Percentiles rank a stretch among this genome's conserved stretches.
These are phyloP conservation scores for Pangasius sanitwongsei DNA, from an alignment of 2,797 vertebrate species.

Conservation along the genomic window DNA sequence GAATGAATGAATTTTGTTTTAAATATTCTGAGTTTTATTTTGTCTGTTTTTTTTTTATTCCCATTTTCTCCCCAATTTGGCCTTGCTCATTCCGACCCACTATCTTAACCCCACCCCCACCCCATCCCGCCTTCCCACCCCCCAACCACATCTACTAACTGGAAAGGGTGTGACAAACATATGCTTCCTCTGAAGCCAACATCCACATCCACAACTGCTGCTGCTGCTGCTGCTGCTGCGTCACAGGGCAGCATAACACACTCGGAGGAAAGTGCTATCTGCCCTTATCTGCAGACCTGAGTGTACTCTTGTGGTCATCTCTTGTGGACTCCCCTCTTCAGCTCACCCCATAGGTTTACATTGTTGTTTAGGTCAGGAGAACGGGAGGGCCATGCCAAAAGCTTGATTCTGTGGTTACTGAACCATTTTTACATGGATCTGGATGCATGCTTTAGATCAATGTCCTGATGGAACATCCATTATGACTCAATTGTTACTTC, in stretches of 20 bases:
- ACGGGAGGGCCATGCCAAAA: not conserved
- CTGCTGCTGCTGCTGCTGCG: not conserved
- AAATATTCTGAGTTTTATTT: not conserved
- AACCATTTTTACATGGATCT: not conserved
- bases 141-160: not conserved
- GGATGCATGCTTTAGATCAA: not conserved
- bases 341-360: not conserved
- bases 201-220: not conserved
- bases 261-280: not conserved
- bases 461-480: not conserved
- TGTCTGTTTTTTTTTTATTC: not conserved
- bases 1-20: not conserved
- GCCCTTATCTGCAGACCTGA: not conserved
- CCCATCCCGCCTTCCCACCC: too few species aligned
- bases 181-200: not conserved
- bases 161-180: not conserved
- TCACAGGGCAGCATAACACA: not conserved
- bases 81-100: not conserved
- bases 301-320: not conserved
- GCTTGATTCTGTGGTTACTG: not conserved
- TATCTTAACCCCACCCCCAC: not conserved
- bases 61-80: not conserved
- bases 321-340: not conserved
- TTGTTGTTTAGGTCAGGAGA: not conserved
- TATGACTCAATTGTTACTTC: not conserved